Percentiles rank a stretch among this genome's conserved stretches.
Conservation (phyloP, 2,797 vertebrate genomes). For the Aulostomus chinensis region DNA sequence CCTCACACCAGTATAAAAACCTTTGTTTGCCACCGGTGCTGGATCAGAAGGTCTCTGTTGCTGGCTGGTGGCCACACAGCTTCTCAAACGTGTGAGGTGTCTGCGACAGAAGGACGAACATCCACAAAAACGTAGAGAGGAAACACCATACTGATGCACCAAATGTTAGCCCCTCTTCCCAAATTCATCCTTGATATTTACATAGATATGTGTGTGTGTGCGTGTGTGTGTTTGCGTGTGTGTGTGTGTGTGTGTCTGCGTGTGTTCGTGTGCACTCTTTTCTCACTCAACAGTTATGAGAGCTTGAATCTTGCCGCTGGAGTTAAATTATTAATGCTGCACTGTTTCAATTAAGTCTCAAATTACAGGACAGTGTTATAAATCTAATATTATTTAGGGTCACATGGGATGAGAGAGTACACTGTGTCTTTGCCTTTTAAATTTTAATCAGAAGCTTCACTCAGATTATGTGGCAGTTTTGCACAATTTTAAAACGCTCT, state of each 20-base stretch:
- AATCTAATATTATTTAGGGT: slow-evolving; percentile 34
- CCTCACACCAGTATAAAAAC: slow-evolving; percentile 36
- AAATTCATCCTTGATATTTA: slow-evolving; percentile 20
- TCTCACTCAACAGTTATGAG: slow-evolving; percentile 16
- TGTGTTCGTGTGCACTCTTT: slow-evolving; percentile 9
- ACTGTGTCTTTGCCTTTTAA: background rate
- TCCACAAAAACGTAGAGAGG: background rate
- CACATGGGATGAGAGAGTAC: slow-evolving; percentile 11
- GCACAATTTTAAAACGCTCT: no score
- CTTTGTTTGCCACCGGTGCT: slow-evolving; percentile 38
- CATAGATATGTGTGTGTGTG: slow-evolving; percentile 22
- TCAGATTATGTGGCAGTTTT: no score
- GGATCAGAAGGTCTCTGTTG: slow-evolving; percentile 56
- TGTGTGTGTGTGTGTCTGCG: no score
- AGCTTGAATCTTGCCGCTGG: slow-evolving; percentile 17
- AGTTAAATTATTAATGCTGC: slow-evolving; percentile 47
- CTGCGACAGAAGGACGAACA: slow-evolving; percentile 3
- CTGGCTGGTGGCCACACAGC: slow-evolving; percentile 15
- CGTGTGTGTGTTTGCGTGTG: no score
- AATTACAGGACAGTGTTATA: slow-evolving; percentile 30
- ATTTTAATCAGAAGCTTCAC: slow-evolving; percentile 10
- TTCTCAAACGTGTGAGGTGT: slow-evolving; percentile 13
- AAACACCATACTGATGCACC: slow-evolving; percentile 17
- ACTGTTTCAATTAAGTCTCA: slow-evolving; percentile 45
- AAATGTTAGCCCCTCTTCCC: slow-evolving; percentile 7